Evolutionary conservation across 1,140 invertebrate species (phyloP).

Genomic region (Archivesica marissinica): DNA sequence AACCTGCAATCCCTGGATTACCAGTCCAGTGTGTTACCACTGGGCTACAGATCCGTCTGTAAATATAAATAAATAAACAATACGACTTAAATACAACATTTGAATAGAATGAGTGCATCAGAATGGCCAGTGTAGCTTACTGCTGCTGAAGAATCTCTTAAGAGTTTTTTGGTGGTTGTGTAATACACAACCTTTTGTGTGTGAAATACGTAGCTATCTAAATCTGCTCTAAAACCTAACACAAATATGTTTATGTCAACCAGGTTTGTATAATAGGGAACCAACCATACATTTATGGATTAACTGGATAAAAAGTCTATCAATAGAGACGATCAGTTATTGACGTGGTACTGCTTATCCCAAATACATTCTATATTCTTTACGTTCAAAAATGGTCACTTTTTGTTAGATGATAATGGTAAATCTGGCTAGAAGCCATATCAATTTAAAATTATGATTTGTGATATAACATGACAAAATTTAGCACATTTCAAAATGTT

Average conservation of each 20-base stretch:
- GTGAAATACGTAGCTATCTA: too few relatives aligned
- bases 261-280: neutral
- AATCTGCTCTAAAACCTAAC: neutral
- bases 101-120: too few relatives aligned
- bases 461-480: neutral
- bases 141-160: too few relatives aligned
- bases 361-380: neutral
- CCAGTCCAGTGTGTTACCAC: too few relatives aligned
- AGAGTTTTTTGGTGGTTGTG: too few relatives aligned
- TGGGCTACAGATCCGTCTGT: too few relatives aligned
- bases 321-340: neutral
- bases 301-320: constrained; percentile 10
- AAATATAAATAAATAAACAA: too few relatives aligned
- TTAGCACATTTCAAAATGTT: neutral
- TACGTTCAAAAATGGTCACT: neutral
- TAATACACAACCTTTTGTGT: too few relatives aligned
- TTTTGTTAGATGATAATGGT: neutral
- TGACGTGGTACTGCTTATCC: neutral
- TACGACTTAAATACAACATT: too few relatives aligned
- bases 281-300: neutral
- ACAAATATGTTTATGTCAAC: constrained; percentile 2
- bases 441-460: neutral
- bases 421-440: constrained; percentile 31
- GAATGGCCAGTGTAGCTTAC: too few relatives aligned
- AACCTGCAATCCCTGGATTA: too few relatives aligned